Percentiles rank a stretch among this genome's conserved stretches.
Evolutionary conservation across 2,113 vertebrate genomes (phyloP).

Genomic region (Euleptes europaea): DNA sequence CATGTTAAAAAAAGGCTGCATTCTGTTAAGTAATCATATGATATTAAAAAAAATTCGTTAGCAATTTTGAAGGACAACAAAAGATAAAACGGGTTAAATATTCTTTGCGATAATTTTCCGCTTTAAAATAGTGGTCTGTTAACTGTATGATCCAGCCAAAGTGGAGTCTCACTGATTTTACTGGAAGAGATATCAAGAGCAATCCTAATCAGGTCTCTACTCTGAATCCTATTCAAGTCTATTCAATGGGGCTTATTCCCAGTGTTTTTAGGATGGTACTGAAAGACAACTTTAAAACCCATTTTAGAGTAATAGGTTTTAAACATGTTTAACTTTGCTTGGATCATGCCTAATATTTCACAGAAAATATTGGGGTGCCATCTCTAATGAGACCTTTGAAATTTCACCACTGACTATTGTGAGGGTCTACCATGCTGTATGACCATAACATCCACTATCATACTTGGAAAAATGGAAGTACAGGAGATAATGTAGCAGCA

Average conservation of each 20-base stretch:
- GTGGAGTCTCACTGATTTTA: neutral
- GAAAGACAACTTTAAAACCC: neutral
- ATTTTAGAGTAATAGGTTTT: neutral
- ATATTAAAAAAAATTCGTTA: neutral
- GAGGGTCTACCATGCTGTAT: too few relatives aligned
- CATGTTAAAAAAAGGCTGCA: constrained; percentile 28
- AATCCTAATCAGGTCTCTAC: neutral
- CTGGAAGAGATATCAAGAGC: neutral
- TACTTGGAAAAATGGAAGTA: too few relatives aligned
- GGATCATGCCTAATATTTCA: neutral
- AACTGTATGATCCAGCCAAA: neutral
- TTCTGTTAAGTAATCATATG: neutral
- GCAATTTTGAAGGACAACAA: neutral
- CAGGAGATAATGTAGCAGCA: too few relatives aligned
- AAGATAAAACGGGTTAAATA: neutral
- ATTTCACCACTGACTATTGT: neutral
- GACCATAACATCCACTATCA: too few relatives aligned
- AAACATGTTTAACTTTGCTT: neutral
- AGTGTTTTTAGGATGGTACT: too few relatives aligned
- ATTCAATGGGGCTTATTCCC: neutral
- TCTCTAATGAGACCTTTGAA: neutral
- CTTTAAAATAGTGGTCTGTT: neutral
- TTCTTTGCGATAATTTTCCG: neutral
- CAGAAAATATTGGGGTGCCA: neutral
- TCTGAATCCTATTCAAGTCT: neutral